phyloP scores from a whole-genome alignment of 2,113 vertebrate species.

The Melanerpes formicivorus region DNA sequence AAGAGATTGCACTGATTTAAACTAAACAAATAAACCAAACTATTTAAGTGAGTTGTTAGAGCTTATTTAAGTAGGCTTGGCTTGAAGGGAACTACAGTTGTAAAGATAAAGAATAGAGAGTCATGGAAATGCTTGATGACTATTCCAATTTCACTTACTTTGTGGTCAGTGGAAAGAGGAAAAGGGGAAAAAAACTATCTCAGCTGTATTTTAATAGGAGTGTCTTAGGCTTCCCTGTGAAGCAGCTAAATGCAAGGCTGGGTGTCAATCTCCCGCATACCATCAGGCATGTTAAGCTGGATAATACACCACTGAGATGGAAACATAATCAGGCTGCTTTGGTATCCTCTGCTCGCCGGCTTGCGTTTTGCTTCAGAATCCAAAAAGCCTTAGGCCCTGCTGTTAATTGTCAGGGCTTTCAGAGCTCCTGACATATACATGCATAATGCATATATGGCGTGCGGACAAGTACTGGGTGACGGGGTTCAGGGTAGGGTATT shows the following conservation, averaged over 20 bases:
- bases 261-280: not conserved
- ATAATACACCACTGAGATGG: not conserved
- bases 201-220: not conserved
- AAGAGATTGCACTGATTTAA: not conserved
- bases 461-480: not conserved
- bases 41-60: not conserved
- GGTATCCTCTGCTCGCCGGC: not conserved
- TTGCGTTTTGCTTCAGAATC: not conserved
- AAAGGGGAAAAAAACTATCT: not conserved
- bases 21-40: not conserved
- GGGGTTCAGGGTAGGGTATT: not conserved
- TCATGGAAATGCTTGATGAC: not conserved
- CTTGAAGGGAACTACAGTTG: not conserved
- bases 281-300: not conserved
- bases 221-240: not conserved
- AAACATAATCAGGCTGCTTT: conserved; percentile 27
- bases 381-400: conserved; percentile 4
- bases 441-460: not conserved
- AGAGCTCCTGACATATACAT: not conserved
- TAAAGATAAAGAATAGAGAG: not conserved
- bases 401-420: conserved; percentile 31
- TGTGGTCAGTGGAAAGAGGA: not conserved
- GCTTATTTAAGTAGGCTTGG: not conserved
- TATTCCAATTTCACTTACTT: not conserved
- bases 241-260: not conserved